Conservation (phyloP, 2,888 invertebrate species). For the Gymnoscelis rufifasciata region DNA sequence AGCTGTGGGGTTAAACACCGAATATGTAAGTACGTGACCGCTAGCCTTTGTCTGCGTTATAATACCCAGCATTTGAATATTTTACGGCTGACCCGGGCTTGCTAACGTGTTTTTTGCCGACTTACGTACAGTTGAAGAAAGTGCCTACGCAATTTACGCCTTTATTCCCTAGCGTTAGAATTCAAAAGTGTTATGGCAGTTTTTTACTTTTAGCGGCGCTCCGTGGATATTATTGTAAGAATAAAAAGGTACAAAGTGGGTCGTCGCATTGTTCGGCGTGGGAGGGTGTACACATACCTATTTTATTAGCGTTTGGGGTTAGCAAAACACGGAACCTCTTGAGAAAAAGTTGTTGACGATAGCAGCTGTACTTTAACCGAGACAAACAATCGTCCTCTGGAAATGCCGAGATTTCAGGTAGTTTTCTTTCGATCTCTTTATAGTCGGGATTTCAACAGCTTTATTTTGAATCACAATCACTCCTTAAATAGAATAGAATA, state of each 20-base stretch:
- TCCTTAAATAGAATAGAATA: no score
- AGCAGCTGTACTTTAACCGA: conserved; percentile 16
- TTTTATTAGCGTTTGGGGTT: conserved; percentile 26
- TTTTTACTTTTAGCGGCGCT: conserved; percentile 23
- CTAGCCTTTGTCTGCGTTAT: conserved; percentile 40
- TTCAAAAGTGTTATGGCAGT: conserved; percentile 18
- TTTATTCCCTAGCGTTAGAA: conserved; percentile 19
- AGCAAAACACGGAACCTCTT: conserved; percentile 23
- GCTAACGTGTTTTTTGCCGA: conserved; percentile 41
- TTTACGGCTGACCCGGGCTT: conserved; percentile 43
- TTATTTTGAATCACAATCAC: no score
- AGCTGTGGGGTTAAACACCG: conserved; percentile 33
- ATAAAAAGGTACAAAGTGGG: conserved; percentile 30
- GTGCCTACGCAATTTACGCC: conserved; percentile 15
- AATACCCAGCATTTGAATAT: conserved; percentile 55
- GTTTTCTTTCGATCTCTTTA: conserved; percentile 8
- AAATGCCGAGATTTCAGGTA: conserved; percentile 17
- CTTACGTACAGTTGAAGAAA: conserved; percentile 22
- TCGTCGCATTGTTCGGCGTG: conserved; percentile 27
- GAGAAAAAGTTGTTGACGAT: conserved; percentile 24
- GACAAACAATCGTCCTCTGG: conserved; percentile 19
- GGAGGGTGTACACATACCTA: conserved; percentile 24
- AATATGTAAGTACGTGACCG: conserved; percentile 31
- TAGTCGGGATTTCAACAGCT: conserved; percentile 9
- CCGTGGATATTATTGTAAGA: conserved; percentile 27